Base-by-base conservation (phyloP, 2,113 vertebrate species). In the Myrmecophaga tridactyla region DNA sequence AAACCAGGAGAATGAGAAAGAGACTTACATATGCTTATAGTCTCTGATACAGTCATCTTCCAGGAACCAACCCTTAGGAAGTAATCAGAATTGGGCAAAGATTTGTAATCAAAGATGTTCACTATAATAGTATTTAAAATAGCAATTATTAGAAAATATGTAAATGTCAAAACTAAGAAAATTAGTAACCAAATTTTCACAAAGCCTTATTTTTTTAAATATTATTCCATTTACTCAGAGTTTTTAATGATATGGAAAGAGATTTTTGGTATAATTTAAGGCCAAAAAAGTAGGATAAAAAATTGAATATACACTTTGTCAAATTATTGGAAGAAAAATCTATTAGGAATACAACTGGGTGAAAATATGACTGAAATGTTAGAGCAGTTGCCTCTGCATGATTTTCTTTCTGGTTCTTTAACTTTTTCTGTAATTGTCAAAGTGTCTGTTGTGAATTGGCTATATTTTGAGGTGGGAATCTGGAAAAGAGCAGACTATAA, bases 281-380 rank as follows among this genome's bases (percentile, higher is more conserved):
- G 56, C 39, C 46, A 89, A 58, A 89, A 80, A 80, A 76, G 27
- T 65, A 94, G 15, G 17, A 58, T 14, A 89, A 6, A 89, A 96
- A 92, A 65, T 12, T 84, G 8, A 11, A 60, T 48, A 80, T 67
- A 65, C 2, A 73, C 18, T 89, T 75, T 51, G n/a, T 85, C 4
- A 96, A 77, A 73, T 67, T 89, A 84, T 89, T 58, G 78, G 41
- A 80, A 81, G 48, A 81, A 89, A 81, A 89, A 39, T 67, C 41
- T 36, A n/a, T 18, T 80, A 18, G 43, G 46, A 73, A 46, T 39
- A 93, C 56, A 72, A 85, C 4, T 46, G 36, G 27, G 67, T 31
- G 36, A 89, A 84, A 85, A 95, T 60, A 89, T 21, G 23, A 46
- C 36, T 34, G 48, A 87, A 81, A 81, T 87, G 36, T 86, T 80